phyloP scores from a whole-genome alignment of 2,113 vertebrate genomes.

The Malurus melanocephalus region DNA sequence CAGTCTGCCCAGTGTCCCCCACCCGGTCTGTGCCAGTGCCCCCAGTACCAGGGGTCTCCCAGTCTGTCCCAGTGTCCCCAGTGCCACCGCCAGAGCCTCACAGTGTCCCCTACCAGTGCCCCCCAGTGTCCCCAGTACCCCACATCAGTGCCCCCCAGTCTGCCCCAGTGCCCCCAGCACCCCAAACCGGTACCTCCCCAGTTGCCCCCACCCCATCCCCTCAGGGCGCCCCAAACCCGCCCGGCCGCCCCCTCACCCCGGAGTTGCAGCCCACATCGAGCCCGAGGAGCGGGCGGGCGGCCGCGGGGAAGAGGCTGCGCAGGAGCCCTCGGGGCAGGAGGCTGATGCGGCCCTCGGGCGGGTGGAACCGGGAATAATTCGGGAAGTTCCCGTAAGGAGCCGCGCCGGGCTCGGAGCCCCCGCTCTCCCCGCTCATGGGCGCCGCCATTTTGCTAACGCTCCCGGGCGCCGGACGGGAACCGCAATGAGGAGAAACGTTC shows the following conservation, averaged over 20 bases:
- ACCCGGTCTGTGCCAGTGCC: too few relatives aligned
- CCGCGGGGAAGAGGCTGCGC: constrained; percentile 63
- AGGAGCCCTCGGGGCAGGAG: constrained; percentile 81
- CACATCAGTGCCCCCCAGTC: too few relatives aligned
- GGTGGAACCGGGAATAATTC: constrained; percentile 89
- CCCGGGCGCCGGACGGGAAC: rapidly evolving
- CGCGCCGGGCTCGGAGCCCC: constrained; percentile 75
- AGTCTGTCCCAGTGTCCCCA: background rate
- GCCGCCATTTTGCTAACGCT: constrained; percentile 25
- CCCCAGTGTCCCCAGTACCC: background rate
- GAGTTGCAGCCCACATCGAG: constrained; percentile 94
- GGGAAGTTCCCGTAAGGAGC: constrained; percentile 90
- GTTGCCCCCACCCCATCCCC: too few relatives aligned
- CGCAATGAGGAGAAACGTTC: background rate
- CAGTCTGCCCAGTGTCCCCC: too few relatives aligned
- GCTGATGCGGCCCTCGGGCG: constrained; percentile 82
- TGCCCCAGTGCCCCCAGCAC: background rate
- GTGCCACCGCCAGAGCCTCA: background rate
- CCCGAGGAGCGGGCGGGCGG: constrained; percentile 65
- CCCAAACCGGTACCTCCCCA: background rate
- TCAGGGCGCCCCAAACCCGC: background rate
- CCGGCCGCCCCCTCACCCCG: constrained; percentile 75
- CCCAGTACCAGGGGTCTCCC: background rate
- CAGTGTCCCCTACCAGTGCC: background rate
- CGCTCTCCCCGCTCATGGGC: rapidly evolving